phyloP scores from a whole-genome alignment of 2,113 vertebrate genomes.

The Psilopsiagon aymara region DNA sequence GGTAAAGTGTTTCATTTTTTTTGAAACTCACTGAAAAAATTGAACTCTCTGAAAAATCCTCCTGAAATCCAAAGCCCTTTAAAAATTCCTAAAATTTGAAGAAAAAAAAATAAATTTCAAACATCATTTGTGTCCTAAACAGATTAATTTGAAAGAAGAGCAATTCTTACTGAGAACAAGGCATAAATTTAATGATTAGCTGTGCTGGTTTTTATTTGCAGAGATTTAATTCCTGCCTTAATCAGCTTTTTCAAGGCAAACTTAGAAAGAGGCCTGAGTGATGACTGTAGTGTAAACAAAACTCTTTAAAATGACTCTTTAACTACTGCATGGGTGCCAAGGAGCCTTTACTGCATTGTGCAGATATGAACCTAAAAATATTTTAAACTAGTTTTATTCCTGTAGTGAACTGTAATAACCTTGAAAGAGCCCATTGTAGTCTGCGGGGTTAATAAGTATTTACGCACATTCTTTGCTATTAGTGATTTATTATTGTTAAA shows the following conservation, averaged over 20 bases:
- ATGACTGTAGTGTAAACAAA: background rate
- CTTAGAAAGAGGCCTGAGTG: conserved; percentile 15
- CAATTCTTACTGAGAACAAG: background rate
- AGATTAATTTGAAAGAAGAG: background rate
- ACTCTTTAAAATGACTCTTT: background rate
- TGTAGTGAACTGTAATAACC: background rate
- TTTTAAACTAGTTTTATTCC: conserved; percentile 18
- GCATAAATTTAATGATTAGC: background rate
- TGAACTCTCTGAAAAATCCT: background rate
- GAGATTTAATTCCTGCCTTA: background rate
- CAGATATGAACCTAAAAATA: background rate
- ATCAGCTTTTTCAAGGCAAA: background rate
- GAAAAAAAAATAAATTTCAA: background rate
- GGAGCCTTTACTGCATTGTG: conserved; percentile 14
- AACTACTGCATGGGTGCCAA: background rate
- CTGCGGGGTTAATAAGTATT: conserved; percentile 23
- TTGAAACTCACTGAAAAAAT: background rate
- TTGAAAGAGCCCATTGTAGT: conserved; percentile 51
- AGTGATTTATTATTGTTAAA: conserved; percentile 61
- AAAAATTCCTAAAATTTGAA: background rate
- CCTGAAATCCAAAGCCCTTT: background rate
- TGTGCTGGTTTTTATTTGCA: background rate
- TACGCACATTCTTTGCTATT: conserved; percentile 28
- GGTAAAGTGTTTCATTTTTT: background rate
- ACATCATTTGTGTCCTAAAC: background rate